A percentile compares a stretch with the other conserved stretches of the same genome.
These are phyloP conservation scores for Tachyglossus aculeatus DNA, from an alignment of 2,797 vertebrate genomes.

Conservation along the genomic window DNA sequence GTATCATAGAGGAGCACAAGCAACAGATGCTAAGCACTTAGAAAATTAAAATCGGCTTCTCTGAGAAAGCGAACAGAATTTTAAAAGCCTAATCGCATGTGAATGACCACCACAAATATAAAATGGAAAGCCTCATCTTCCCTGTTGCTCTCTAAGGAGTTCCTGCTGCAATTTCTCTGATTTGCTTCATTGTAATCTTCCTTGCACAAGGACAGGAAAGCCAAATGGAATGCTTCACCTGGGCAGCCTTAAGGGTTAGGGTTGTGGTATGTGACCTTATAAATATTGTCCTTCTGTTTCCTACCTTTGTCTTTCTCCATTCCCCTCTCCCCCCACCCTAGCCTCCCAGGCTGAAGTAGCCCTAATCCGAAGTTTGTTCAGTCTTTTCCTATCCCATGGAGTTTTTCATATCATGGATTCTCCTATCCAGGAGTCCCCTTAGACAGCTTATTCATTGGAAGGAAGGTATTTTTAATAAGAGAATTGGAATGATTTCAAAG, in stretches of 20 bases:
- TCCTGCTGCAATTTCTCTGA: too few relatives aligned
- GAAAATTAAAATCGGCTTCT: neutral
- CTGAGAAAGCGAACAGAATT: too few relatives aligned
- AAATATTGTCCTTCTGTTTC: neutral
- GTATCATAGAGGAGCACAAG: neutral
- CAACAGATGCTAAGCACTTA: neutral
- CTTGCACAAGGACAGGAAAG: too few relatives aligned
- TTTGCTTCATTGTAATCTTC: too few relatives aligned
- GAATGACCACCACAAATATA: too few relatives aligned
- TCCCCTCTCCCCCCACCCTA: rapidly evolving
- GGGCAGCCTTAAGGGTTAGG: too few relatives aligned
- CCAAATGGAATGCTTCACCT: too few relatives aligned
- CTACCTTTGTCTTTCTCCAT: neutral
- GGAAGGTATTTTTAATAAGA: neutral
- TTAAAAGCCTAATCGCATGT: too few relatives aligned
- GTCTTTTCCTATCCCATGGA: neutral
- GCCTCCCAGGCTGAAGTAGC: neutral
- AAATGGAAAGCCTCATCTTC: too few relatives aligned
- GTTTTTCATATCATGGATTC: too few relatives aligned
- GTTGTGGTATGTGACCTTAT: too few relatives aligned
- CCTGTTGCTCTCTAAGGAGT: too few relatives aligned
- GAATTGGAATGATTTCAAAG: neutral
- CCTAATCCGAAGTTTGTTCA: neutral
- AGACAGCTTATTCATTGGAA: neutral
- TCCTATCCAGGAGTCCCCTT: neutral